Percentiles rank a stretch among this genome's conserved stretches.
These are phyloP conservation scores for Borostomias antarcticus DNA, from an alignment of 2,797 vertebrate genomes.

Conservation along the genomic window DNA sequence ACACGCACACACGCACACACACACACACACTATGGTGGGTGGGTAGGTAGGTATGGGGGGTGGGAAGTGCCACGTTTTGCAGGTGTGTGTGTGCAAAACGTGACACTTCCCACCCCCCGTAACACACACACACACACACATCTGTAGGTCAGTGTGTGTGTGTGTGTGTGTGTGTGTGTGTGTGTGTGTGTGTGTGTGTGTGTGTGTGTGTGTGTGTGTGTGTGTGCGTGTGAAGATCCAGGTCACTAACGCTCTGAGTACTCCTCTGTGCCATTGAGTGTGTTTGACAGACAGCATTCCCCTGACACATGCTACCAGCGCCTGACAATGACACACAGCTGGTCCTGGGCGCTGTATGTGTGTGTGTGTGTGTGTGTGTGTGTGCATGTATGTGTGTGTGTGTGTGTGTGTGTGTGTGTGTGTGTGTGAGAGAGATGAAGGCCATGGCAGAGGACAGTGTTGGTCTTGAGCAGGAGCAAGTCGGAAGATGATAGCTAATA, in stretches of 20 bases:
- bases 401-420: no score
- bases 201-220: slow-evolving; percentile 18
- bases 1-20: no score
- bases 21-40: background rate
- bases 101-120: no score
- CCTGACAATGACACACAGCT: slow-evolving; percentile 67
- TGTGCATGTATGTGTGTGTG: no score
- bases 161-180: slow-evolving; percentile 19
- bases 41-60: slow-evolving; percentile 4
- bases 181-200: slow-evolving; percentile 23
- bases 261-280: slow-evolving; percentile 18
- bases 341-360: no score
- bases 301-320: slow-evolving; percentile 60
- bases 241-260: slow-evolving; percentile 12
- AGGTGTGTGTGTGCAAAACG: no score
- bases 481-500: slow-evolving; percentile 58
- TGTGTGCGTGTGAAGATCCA: slow-evolving; percentile 12
- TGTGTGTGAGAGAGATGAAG: no score
- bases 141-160: background rate
- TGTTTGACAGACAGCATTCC: slow-evolving; percentile 46
- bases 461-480: background rate
- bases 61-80: no score
- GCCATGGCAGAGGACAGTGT: no score
- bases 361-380: no score
- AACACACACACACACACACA: background rate